Evolutionary conservation across 2,888 invertebrate species (phyloP).

Genomic region (Lasius fuliginosus): DNA sequence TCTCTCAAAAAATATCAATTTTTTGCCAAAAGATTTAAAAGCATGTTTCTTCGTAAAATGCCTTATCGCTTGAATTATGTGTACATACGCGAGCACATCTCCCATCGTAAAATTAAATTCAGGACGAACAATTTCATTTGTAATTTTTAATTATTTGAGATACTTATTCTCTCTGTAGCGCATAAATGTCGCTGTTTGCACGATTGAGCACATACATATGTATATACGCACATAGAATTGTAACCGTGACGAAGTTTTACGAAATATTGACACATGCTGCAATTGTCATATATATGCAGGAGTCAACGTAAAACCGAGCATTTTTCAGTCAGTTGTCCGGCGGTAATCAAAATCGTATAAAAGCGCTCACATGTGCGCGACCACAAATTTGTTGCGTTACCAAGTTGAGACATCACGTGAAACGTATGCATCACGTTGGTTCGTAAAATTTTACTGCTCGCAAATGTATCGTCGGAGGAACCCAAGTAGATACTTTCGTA

Average conservation of each 20-base stretch:
- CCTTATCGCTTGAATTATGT: not conserved
- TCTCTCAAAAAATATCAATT: not conserved
- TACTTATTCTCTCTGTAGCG: not conserved
- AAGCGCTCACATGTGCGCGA: not conserved
- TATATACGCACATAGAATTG: not conserved
- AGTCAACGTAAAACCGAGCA: not conserved
- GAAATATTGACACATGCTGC: not conserved
- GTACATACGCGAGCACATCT: not conserved
- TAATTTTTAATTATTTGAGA: not conserved
- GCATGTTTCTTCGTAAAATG: not conserved
- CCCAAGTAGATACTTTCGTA: not conserved
- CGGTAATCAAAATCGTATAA: constrained; percentile 22
- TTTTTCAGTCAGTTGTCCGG: not conserved
- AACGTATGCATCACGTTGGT: constrained; percentile 20
- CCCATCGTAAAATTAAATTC: constrained; percentile 22
- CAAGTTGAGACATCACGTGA: not conserved
- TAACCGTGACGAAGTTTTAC: not conserved
- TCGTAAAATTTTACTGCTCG: constrained; percentile 31
- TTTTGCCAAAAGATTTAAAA: not conserved
- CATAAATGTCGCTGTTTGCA: constrained; percentile 2
- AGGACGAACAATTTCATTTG: not conserved
- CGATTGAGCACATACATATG: not conserved
- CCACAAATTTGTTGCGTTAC: constrained; percentile 20
- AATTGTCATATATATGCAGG: not conserved
- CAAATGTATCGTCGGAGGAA: not conserved